Conservation (phyloP, 2,113 vertebrate genomes). For the Ailurus styani region DNA sequence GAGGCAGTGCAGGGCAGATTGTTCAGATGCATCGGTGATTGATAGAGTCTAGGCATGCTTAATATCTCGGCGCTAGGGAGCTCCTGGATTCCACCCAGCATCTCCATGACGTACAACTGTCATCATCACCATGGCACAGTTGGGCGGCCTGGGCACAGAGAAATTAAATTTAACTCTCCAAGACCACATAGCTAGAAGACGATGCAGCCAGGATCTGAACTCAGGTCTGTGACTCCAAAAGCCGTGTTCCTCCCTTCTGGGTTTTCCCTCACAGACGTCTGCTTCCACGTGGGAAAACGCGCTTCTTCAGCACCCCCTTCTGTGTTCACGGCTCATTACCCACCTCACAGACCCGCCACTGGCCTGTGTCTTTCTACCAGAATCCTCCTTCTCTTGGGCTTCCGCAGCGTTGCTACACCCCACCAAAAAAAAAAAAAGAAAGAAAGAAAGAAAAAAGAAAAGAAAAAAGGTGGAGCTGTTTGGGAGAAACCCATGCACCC, state of each 20-base stretch:
- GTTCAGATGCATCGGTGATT: background rate
- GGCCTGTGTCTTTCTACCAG: background rate
- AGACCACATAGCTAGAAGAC: background rate
- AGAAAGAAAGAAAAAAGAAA: background rate
- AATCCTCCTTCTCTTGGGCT: background rate
- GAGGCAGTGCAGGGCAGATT: background rate
- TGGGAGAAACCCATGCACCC: background rate
- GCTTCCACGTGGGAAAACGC: background rate
- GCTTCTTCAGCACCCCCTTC: background rate
- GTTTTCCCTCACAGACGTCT: background rate
- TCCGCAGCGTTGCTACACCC: background rate
- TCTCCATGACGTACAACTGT: background rate
- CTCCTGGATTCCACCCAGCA: background rate
- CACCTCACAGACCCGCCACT: accelerated
- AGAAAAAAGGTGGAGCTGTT: background rate
- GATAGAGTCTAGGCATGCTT: background rate
- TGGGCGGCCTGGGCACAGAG: background rate
- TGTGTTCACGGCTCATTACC: accelerated
- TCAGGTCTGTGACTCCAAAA: background rate
- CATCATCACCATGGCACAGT: background rate
- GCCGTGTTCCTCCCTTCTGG: background rate
- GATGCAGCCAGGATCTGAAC: background rate
- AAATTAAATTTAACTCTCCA: background rate
- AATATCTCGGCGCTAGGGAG: too few species aligned
- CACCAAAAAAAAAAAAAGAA: background rate